phyloP scores from a whole-genome alignment of 30 jellyfish, hydroid and myxozoan species.

The Rhopilema esculentum region DNA sequence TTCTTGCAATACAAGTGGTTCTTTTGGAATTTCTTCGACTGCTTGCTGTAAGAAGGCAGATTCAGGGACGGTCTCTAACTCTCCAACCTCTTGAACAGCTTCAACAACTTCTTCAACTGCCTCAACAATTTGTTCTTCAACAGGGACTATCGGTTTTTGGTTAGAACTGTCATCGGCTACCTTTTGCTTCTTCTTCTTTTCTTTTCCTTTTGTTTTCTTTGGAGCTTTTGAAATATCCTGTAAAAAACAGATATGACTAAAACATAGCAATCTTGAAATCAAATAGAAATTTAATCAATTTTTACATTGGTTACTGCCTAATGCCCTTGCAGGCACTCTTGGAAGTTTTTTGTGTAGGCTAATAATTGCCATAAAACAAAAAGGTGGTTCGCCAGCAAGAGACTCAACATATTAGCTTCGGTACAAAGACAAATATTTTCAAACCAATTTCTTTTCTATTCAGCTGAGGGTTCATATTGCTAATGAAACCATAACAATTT shows the following conservation, averaged over 20 bases:
- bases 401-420: no score
- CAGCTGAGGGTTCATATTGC: no score
- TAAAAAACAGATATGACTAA: neutral
- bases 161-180: neutral
- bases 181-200: slow-evolving; percentile 60
- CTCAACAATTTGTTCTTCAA: slow-evolving; percentile 68
- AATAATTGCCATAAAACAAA: no score
- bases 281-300: no score
- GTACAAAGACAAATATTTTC: no score
- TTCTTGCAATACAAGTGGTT: neutral
- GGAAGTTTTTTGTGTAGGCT: no score
- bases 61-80: slow-evolving; percentile 13
- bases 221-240: neutral
- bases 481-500: no score
- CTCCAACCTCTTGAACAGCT: slow-evolving; percentile 25
- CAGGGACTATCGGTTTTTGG: slow-evolving; percentile 23
- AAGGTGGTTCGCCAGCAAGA: no score
- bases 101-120: slow-evolving; percentile 38
- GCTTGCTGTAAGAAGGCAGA: neutral
- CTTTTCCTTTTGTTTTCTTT: slow-evolving; percentile 12
- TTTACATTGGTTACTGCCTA: no score
- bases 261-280: no score
- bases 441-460: no score
- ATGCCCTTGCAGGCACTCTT: no score
- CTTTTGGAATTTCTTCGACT: neutral